Base-by-base conservation (phyloP, 2,888 invertebrate species). In the Zygogramma bicolorata region DNA sequence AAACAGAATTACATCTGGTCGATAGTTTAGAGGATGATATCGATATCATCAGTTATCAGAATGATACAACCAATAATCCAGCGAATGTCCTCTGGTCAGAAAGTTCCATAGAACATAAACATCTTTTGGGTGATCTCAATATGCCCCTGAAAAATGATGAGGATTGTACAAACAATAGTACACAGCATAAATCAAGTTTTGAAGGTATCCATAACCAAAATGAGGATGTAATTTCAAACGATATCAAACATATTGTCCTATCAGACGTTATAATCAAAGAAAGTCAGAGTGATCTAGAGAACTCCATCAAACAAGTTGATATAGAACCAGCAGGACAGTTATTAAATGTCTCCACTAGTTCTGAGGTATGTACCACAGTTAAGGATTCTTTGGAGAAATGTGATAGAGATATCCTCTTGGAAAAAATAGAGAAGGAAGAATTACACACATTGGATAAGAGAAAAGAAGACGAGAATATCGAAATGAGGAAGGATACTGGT, bases 1-100 rank as follows among this genome's bases (percentile, higher is more conserved):
- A 63, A 63, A 63, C 46, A 10, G 20, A 25, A 8, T n/a, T 62
- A 15, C 46, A 63, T 25, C 15, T 63, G 6, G 20, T 40, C 8
- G 49, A 63, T 31, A 63, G 63, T 46, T 22, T 63, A 18, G 63
- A 63, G 18, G 40, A 63, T n/a, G 40, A 29, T 27, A 46, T 40
- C 4, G 8, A 53, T 46, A 46, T 46, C 3, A 20, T 46, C 8
- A 18, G 46, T 46, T 18, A 46, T 20, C 18, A 46, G 6, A 46
- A 7, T 46, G 46, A 46, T 18, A 20, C 46, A 46, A 3, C 46
- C 8, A 8, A 46, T 10, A 3, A 20, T 22, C 0, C 18, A 46
- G 20, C 10, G 18, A 20, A 20, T 46, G 18, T 10, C 20, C 20
- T 22, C 20, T 3, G 22, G 27, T 25, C 53, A 27, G 53, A 22